A percentile compares a stretch with the other conserved stretches of the same genome.
phyloP scores from a whole-genome alignment of 2,797 vertebrate genomes.

The Phrynocephalus forsythii region DNA sequence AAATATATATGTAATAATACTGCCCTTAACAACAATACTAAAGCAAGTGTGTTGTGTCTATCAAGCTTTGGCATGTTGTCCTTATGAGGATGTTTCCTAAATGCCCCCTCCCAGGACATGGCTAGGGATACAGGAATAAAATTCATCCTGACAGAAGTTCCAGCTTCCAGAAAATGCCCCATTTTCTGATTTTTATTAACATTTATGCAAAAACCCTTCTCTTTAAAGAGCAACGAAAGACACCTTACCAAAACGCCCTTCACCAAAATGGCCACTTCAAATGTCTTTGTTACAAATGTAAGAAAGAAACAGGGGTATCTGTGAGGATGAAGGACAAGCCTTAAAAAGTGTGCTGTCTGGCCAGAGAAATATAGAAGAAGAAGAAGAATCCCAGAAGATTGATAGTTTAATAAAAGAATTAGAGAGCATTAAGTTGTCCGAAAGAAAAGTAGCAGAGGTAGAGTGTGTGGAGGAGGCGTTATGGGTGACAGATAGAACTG shows the following conservation, averaged over 20 bases:
- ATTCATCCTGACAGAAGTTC: not conserved
- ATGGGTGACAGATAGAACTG: no score
- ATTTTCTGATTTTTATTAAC: no score
- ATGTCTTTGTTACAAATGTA: not conserved
- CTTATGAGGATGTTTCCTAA: not conserved
- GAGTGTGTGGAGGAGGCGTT: no score
- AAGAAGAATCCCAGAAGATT: no score
- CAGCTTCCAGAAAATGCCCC: not conserved
- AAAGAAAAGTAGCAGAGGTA: no score
- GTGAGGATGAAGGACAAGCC: no score
- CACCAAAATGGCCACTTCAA: not conserved
- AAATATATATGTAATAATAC: slow-evolving; percentile 16
- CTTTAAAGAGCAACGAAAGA: not conserved
- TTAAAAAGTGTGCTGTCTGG: no score
- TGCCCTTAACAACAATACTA: not conserved
- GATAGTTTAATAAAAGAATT: no score
- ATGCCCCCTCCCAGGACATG: not conserved
- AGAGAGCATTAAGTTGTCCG: no score
- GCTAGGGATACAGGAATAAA: not conserved
- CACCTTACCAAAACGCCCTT: not conserved
- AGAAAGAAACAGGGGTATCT: not conserved
- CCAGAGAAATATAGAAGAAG: no score
- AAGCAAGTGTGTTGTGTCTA: not conserved
- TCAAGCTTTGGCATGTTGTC: not conserved
- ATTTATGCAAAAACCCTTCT: not conserved